Evolutionary conservation across 2,113 vertebrate species (phyloP).

Genomic region (Excalfactoria chinensis): DNA sequence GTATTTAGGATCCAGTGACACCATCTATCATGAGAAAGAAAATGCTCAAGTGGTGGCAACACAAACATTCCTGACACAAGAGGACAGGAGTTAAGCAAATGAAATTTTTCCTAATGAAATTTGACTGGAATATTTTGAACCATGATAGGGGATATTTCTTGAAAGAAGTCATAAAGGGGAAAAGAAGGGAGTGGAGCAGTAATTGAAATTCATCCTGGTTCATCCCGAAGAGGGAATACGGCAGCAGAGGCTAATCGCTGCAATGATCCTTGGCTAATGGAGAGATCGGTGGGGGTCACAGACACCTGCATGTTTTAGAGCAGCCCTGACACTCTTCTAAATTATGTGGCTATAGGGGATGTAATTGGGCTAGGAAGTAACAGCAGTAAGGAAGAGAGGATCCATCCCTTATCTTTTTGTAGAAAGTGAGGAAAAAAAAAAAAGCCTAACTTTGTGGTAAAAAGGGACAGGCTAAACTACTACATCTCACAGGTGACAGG

Average conservation of each 20-base stretch:
- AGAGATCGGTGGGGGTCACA: constrained; percentile 43
- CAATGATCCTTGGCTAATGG: constrained; percentile 69
- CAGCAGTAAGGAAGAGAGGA: not conserved
- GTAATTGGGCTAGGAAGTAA: not conserved
- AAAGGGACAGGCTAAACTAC: not conserved
- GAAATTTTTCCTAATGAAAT: constrained; percentile 47
- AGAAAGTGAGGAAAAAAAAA: not conserved
- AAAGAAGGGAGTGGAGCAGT: constrained; percentile 1
- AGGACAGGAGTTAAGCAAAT: constrained; percentile 59
- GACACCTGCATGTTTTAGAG: constrained; percentile 67
- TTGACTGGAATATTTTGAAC: constrained; percentile 62
- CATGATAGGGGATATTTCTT: not conserved
- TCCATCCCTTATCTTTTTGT: not conserved
- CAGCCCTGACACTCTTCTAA: constrained; percentile 22
- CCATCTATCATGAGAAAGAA: constrained; percentile 58
- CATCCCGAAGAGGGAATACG: constrained; percentile 27
- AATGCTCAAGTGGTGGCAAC: constrained; percentile 8
- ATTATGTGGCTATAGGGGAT: not conserved
- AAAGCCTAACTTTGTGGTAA: not conserved
- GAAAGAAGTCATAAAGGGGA: constrained; percentile 4
- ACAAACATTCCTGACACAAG: constrained; percentile 45
- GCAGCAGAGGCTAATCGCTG: constrained; percentile 64
- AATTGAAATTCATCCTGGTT: constrained; percentile 71
- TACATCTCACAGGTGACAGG: not conserved
- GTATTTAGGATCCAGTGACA: constrained; percentile 71